Percentiles rank a stretch among this genome's conserved stretches.
These are phyloP conservation scores for Rhagophthalmus giganteus DNA, from an alignment of 2,888 invertebrate genomes.

Conservation along the genomic window DNA sequence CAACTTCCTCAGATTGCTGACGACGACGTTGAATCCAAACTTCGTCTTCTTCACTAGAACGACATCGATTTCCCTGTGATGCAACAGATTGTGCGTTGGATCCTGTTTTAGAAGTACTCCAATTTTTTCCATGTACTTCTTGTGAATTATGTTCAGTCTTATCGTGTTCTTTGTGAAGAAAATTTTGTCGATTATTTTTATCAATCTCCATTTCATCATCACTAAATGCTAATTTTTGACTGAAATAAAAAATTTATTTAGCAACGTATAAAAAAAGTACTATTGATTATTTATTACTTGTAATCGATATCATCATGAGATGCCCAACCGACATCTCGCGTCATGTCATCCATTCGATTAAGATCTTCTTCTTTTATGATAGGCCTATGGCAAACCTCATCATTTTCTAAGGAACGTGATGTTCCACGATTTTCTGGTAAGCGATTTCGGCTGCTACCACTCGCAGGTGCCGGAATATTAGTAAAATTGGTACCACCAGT, in stretches of 20 bases:
- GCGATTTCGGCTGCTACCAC: constrained; percentile 29
- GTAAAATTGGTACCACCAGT: constrained; percentile 37
- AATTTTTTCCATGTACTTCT: constrained; percentile 38
- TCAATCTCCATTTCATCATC: constrained; percentile 74
- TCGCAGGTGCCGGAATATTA: constrained; percentile 29
- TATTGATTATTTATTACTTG: constrained; percentile 64
- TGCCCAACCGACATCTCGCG: constrained; percentile 89
- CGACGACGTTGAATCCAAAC: constrained; percentile 73
- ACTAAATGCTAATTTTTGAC: constrained; percentile 90
- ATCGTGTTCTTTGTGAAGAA: constrained; percentile 37
- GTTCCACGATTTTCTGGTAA: constrained; percentile 48
- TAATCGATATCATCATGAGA: constrained; percentile 92
- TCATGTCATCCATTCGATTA: constrained; percentile 88
- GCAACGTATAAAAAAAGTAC: too few relatives aligned
- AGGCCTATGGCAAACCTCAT: constrained; percentile 67
- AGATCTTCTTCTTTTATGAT: constrained; percentile 93
- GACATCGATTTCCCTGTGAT: constrained; percentile 30
- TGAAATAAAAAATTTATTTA: constrained; percentile 50
- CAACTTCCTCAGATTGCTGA: constrained; percentile 71
- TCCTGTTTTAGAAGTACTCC: constrained; percentile 51
- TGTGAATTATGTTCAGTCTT: constrained; percentile 40
- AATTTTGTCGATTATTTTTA: constrained; percentile 39
- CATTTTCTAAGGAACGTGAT: constrained; percentile 52
- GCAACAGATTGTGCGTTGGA: constrained; percentile 36
- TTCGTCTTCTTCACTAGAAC: constrained; percentile 59